Evolutionary conservation across 2,113 vertebrate genomes (phyloP).

Genomic region (Caloenas nicobarica): DNA sequence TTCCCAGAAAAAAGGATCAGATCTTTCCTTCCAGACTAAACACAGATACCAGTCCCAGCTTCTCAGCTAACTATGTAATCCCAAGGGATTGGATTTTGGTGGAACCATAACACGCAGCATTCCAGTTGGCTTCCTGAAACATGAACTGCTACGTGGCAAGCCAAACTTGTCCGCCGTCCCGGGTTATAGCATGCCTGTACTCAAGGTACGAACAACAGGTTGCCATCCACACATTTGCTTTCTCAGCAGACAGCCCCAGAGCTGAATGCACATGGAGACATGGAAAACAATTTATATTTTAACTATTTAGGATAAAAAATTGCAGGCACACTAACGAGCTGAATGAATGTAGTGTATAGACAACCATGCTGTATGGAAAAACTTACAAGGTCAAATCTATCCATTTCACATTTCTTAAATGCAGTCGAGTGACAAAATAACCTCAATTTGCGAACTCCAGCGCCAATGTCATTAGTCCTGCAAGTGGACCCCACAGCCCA

Average conservation of each 20-base stretch:
- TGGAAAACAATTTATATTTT: not conserved
- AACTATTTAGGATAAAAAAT: not conserved
- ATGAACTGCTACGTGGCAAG: not conserved
- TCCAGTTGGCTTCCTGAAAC: not conserved
- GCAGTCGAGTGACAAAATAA: not conserved
- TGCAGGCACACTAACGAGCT: not conserved
- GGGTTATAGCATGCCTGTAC: not conserved
- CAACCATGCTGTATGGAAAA: not conserved
- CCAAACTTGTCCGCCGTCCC: not conserved
- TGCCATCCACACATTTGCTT: not conserved
- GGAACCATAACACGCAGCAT: rapidly evolving
- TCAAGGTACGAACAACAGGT: not conserved
- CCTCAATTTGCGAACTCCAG: not conserved
- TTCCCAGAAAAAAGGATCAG: not conserved
- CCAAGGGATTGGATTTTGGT: not conserved
- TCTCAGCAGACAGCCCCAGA: not conserved
- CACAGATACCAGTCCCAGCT: not conserved
- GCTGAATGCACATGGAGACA: not conserved
- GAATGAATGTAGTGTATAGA: not conserved
- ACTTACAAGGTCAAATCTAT: not conserved
- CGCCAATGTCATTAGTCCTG: rapidly evolving
- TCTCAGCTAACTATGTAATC: not conserved
- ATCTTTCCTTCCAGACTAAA: not conserved
- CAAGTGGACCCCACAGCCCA: not conserved
- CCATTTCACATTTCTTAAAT: not conserved